A percentile compares a stretch with the other conserved stretches of the same genome.
Evolutionary conservation across 2,888 invertebrate species (phyloP).

Genomic region (Oscheius onirici): DNA sequence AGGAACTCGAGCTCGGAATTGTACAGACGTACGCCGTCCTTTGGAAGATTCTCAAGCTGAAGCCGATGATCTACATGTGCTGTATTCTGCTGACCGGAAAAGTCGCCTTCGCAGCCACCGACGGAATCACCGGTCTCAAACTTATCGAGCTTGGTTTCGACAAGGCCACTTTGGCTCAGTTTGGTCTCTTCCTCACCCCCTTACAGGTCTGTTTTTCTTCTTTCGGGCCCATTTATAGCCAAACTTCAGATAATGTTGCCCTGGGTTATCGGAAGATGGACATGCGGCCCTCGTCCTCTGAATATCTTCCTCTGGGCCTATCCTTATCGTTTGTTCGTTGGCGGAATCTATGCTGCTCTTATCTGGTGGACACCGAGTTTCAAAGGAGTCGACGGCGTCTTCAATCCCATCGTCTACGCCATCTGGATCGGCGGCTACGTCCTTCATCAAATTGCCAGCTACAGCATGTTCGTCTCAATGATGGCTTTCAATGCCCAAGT

Average conservation of each 20-base stretch:
- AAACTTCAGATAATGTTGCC: constrained; percentile 87
- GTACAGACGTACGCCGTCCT: constrained; percentile 85
- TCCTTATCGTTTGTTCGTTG: constrained; percentile 75
- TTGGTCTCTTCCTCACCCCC: constrained; percentile 92
- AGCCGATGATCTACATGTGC: constrained; percentile 83
- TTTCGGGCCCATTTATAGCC: too few relatives aligned
- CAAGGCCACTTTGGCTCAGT: constrained; percentile 89
- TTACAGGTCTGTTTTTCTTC: constrained; percentile 79
- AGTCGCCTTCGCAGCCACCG: constrained; percentile 94
- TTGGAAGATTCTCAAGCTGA: constrained; percentile 84
- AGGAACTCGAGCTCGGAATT: constrained; percentile 74
- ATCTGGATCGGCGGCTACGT: constrained; percentile 83
- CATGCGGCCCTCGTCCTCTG: constrained; percentile 88
- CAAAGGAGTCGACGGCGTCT: constrained; percentile 76
- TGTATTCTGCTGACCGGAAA: constrained; percentile 88
- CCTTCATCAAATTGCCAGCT: constrained; percentile 92
- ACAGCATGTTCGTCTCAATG: constrained; percentile 94
- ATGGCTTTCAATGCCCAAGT: constrained; percentile 98
- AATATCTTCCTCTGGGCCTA: constrained; percentile 87
- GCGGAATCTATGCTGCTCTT: constrained; percentile 81
- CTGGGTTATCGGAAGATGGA: constrained; percentile 83
- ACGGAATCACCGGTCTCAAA: constrained; percentile 92
- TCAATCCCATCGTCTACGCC: constrained; percentile 77
- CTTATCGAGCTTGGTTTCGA: constrained; percentile 95
- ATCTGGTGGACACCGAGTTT: constrained; percentile 86